Conservation (phyloP, 2,797 vertebrate species). For the Masticophis lateralis region DNA sequence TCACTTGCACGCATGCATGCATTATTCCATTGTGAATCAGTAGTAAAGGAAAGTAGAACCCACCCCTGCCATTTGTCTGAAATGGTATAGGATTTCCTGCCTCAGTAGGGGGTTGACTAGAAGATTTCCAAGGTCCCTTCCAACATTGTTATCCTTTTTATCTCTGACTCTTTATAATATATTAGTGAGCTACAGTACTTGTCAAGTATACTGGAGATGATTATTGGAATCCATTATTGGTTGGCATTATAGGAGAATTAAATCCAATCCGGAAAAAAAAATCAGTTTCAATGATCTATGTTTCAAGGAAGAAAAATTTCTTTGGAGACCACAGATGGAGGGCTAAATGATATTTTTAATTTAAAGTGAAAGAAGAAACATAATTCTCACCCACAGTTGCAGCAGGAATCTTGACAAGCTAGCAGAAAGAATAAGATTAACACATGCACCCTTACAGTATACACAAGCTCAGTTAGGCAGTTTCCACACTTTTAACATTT, state of each 20-base stretch:
- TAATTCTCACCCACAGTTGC: slow-evolving; percentile 41
- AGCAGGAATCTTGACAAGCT: slow-evolving; percentile 56
- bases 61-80: not conserved
- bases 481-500: slow-evolving; percentile 68
- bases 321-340: slow-evolving; percentile 42
- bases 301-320: slow-evolving; percentile 47
- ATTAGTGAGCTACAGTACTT: not conserved
- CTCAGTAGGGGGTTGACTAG: not conserved
- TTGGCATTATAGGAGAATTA: slow-evolving; percentile 32
- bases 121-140: not conserved
- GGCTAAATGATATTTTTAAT: slow-evolving; percentile 36
- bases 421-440: slow-evolving; percentile 61
- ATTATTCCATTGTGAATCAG: too few relatives aligned
- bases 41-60: too few relatives aligned
- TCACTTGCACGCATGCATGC: too few relatives aligned
- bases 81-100: not conserved
- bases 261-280: slow-evolving; percentile 47
- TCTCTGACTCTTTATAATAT: not conserved
- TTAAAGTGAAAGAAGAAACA: slow-evolving; percentile 49
- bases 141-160: not conserved
- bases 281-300: not conserved
- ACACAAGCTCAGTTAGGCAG: slow-evolving; percentile 57
- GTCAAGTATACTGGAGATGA: slow-evolving; percentile 17
- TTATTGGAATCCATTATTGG: slow-evolving; percentile 37
- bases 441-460: slow-evolving; percentile 43